phyloP scores from a whole-genome alignment of 2,113 vertebrate genomes.

The Gracilinanus agilis region DNA sequence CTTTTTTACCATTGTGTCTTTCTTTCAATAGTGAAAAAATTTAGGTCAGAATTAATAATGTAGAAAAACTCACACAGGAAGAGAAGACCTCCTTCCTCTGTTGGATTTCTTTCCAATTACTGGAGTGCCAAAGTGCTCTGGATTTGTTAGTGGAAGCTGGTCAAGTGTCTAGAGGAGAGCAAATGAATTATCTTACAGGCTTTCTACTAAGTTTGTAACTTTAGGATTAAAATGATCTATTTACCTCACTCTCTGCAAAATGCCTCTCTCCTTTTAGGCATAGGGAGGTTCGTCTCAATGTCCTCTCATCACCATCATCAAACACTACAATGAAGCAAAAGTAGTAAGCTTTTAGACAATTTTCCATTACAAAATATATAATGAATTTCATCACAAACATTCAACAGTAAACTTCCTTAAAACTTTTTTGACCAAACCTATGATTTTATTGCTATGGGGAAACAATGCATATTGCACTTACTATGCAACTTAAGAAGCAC shows the following conservation, averaged over 20 bases:
- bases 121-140: conserved; percentile 98
- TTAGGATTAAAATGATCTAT: background rate
- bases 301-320: conserved; percentile 98
- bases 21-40: background rate
- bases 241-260: conserved; percentile 98
- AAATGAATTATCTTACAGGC: conserved; percentile 43
- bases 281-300: conserved; percentile 95
- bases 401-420: background rate
- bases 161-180: conserved; percentile 91
- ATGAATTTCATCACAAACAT: background rate
- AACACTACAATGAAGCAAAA: conserved; percentile 88
- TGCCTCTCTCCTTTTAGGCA: conserved; percentile 99
- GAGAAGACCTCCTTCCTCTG: conserved; percentile 94
- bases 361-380: background rate
- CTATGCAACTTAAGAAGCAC: background rate
- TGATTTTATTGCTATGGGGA: background rate
- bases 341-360: conserved; percentile 9
- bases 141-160: conserved; percentile 97
- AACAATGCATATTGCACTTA: background rate
- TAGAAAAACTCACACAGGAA: conserved; percentile 91
- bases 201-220: background rate
- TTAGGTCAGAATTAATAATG: background rate
- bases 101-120: conserved; percentile 99
- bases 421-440: background rate
- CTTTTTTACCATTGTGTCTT: background rate